phyloP scores from a whole-genome alignment of 2,797 vertebrate genomes.

The Poecilia gillii region DNA sequence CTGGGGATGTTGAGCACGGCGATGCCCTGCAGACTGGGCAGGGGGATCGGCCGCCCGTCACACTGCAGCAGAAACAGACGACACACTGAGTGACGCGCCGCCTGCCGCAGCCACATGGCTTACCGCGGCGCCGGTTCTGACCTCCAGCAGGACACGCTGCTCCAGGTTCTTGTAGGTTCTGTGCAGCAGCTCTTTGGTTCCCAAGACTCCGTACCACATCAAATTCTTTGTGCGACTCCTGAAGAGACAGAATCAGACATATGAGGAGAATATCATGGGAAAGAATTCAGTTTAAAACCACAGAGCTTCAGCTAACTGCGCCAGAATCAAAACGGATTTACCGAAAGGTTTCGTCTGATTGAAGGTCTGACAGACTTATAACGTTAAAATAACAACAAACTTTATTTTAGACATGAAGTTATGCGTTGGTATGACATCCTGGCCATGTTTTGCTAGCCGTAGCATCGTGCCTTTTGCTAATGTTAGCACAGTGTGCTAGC shows the following conservation, averaged over 20 bases:
- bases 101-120: fast-evolving
- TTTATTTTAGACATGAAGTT: no score
- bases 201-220: conserved; percentile 98
- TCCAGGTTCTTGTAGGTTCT: conserved; percentile 97
- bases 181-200: conserved; percentile 95
- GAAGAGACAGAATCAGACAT: conserved; percentile 5
- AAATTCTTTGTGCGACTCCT: conserved; percentile 97
- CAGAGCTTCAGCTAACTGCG: neutral
- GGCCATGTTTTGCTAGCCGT: no score
- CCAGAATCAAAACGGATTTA: no score
- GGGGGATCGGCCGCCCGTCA: conserved; percentile 91
- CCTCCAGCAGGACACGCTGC: conserved; percentile 94
- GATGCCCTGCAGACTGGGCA: conserved; percentile 96
- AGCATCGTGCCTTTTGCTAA: no score
- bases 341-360: no score
- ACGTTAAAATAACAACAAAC: no score
- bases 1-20: conserved; percentile 97
- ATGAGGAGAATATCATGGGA: no score
- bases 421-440: no score
- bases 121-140: conserved; percentile 61
- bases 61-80: conserved; percentile 78
- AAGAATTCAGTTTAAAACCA: neutral
- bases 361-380: no score
- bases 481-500: no score
- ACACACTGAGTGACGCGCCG: neutral